phyloP scores from a whole-genome alignment of 2,888 invertebrate species.

The Tineola bisselliella region DNA sequence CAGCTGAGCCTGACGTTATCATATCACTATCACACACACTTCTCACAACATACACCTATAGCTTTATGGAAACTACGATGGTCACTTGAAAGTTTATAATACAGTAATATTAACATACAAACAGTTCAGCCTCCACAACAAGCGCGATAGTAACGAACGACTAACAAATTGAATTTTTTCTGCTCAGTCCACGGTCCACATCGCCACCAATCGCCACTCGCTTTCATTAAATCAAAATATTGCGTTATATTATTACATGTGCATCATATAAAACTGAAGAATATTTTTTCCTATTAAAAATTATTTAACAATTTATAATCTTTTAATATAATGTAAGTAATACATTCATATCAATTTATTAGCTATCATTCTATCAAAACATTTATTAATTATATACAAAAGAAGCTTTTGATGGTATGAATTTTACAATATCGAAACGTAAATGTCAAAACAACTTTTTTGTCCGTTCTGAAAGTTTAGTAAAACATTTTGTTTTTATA shows the following conservation, averaged over 20 bases:
- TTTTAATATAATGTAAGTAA: too few species aligned
- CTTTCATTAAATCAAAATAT: conserved; percentile 3
- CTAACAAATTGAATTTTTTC: background rate
- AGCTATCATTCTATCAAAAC: too few species aligned
- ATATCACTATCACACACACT: conserved; percentile 11
- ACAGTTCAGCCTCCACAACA: background rate
- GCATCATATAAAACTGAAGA: background rate
- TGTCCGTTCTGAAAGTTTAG: too few species aligned
- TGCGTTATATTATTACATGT: background rate
- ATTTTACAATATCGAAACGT: background rate
- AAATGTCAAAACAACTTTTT: background rate
- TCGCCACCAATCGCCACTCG: background rate
- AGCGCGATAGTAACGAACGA: background rate
- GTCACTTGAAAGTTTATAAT: background rate
- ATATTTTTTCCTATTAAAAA: too few species aligned
- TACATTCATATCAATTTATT: too few species aligned
- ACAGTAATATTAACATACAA: background rate
- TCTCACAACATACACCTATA: background rate
- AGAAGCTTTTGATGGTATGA: background rate
- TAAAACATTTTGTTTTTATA: too few species aligned
- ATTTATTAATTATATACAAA: background rate
- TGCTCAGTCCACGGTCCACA: background rate
- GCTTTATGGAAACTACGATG: background rate
- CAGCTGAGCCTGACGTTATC: conserved; percentile 66
- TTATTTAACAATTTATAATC: too few species aligned